A percentile compares a stretch with the other conserved stretches of the same genome.
Evolutionary conservation across 2,888 invertebrate genomes (phyloP).

Genomic region (Luperina testacea): DNA sequence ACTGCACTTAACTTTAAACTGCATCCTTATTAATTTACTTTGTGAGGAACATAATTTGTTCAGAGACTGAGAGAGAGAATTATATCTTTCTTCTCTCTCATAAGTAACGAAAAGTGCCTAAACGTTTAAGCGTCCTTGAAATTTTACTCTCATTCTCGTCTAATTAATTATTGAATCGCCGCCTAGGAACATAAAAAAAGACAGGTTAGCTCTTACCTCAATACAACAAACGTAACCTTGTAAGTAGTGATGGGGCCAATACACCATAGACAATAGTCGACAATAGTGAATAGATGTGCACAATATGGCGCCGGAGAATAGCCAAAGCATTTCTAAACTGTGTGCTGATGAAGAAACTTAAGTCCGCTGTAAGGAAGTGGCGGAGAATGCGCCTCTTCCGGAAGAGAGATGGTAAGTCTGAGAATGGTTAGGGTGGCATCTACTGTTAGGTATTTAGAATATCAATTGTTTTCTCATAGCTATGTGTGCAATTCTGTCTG

Average conservation of each 20-base stretch:
- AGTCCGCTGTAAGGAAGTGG: constrained; percentile 87
- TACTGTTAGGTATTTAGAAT: too few relatives aligned
- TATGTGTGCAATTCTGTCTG: not conserved
- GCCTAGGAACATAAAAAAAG: not conserved
- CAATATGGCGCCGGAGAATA: constrained; percentile 82
- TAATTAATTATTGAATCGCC: not conserved
- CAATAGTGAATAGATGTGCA: constrained; percentile 77
- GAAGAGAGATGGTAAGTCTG: constrained; percentile 81
- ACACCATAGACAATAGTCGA: constrained; percentile 48
- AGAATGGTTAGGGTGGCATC: not conserved
- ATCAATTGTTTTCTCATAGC: not conserved
- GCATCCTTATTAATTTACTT: not conserved
- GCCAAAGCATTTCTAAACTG: constrained; percentile 78
- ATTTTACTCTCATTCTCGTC: not conserved
- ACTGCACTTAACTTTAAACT: not conserved
- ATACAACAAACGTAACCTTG: constrained; percentile 17
- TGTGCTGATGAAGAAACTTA: constrained; percentile 87
- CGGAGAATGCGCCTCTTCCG: constrained; percentile 88
- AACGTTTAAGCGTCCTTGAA: not conserved
- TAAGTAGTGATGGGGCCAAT: constrained; percentile 48
- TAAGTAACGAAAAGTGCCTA: not conserved
- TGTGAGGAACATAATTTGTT: not conserved
- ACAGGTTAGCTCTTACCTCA: constrained; percentile 11
- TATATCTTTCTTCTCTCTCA: not conserved
- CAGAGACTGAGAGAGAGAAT: not conserved